Evolutionary conservation across 2,113 vertebrate genomes (phyloP).

Genomic region (Formicarius rufipectus): DNA sequence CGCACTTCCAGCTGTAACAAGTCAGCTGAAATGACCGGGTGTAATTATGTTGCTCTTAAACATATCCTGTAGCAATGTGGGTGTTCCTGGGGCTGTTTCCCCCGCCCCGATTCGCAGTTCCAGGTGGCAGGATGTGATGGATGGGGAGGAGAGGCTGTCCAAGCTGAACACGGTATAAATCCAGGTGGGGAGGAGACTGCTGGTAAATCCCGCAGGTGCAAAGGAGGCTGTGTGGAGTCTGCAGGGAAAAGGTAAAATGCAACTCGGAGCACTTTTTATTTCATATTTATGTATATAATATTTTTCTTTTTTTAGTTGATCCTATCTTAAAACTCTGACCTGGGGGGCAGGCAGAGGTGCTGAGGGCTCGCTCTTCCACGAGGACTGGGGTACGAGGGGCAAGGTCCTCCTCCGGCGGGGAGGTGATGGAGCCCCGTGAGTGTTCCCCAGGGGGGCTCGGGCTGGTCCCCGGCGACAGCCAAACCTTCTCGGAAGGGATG

Average conservation of each 20-base stretch:
- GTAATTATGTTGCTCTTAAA: rapidly evolving
- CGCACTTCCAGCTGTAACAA: rapidly evolving
- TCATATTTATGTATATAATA: neutral
- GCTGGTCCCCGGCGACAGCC: neutral
- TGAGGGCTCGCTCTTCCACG: rapidly evolving
- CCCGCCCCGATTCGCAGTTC: neutral
- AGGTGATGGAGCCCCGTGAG: neutral
- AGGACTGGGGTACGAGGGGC: too few species aligned
- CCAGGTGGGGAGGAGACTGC: rapidly evolving
- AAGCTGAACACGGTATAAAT: rapidly evolving
- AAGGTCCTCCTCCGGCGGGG: too few species aligned
- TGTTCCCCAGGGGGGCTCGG: too few species aligned
- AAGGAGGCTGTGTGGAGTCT: rapidly evolving
- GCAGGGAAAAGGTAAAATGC: neutral
- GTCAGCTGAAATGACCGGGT: rapidly evolving
- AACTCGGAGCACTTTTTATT: rapidly evolving
- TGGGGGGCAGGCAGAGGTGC: rapidly evolving
- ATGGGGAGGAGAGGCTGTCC: neutral
- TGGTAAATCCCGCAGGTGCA: rapidly evolving
- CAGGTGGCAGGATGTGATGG: rapidly evolving
- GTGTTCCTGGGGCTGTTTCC: neutral
- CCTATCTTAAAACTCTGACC: too few species aligned
- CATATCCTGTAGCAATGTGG: rapidly evolving
- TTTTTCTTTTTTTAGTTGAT: rapidly evolving
- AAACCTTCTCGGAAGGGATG: rapidly evolving